Conservation (phyloP, 2,113 vertebrate species). For the Lamprologus sp. region DNA sequence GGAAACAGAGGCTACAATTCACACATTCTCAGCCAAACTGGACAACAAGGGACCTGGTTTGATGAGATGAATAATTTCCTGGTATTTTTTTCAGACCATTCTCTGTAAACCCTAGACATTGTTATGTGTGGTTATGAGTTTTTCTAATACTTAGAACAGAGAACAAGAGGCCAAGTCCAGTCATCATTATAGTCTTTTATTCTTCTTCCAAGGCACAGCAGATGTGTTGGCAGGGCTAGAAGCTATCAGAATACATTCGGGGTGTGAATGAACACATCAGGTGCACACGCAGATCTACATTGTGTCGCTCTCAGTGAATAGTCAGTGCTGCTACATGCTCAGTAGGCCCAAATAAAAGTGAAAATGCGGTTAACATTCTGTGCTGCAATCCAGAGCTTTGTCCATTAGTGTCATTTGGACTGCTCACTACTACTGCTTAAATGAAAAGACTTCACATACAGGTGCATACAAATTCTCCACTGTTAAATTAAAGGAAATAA, state of each 20-base stretch:
- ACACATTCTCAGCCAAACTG: background rate
- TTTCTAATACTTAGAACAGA: background rate
- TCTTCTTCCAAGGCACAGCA: conserved; percentile 76
- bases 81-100: background rate
- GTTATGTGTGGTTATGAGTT: background rate
- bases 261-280: conserved; percentile 38
- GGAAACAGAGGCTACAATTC: background rate
- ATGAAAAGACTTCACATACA: background rate
- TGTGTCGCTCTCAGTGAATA: conserved; percentile 13
- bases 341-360: conserved; percentile 20
- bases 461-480: background rate
- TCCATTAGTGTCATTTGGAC: background rate
- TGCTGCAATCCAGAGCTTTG: background rate
- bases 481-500: background rate
- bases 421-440: conserved; percentile 5
- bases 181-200: conserved; percentile 53
- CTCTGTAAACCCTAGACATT: background rate
- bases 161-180: background rate
- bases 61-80: background rate
- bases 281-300: conserved; percentile 32
- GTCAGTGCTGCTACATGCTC: conserved; percentile 50
- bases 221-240: conserved; percentile 65
- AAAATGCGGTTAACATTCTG: background rate
- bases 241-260: conserved; percentile 67
- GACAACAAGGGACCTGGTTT: background rate